Percentiles rank a stretch among this genome's conserved stretches.
phyloP scores from a whole-genome alignment of 2,888 invertebrate species.

The Diaphora mendica region DNA sequence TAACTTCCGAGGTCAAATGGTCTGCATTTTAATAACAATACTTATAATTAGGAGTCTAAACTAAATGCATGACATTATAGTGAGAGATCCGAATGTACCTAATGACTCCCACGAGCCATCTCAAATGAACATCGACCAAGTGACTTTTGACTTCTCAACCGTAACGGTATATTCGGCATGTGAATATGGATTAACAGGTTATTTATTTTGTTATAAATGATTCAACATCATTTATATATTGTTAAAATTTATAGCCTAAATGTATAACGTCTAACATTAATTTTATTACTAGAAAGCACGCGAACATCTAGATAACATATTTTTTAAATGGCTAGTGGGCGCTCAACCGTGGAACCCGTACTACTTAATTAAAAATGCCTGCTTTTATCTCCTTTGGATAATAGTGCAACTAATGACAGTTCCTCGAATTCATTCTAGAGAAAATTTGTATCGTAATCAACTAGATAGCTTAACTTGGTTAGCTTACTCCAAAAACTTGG shows the following conservation, averaged over 20 bases:
- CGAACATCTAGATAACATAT: neutral
- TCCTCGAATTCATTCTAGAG: no score
- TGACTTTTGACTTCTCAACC: constrained; percentile 47
- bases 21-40: neutral
- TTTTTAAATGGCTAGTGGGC: constrained; percentile 3
- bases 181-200: constrained; percentile 24
- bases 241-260: neutral
- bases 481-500: no score
- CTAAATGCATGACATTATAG: neutral
- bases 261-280: neutral
- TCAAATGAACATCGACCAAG: constrained; percentile 36
- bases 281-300: constrained; percentile 1
- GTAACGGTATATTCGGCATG: constrained; percentile 27
- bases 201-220: constrained; percentile 12
- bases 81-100: constrained; percentile 14
- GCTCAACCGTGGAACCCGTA: neutral
- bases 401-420: no score
- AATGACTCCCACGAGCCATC: constrained; percentile 18
- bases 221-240: constrained; percentile 9
- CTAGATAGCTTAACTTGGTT: no score
- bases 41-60: neutral
- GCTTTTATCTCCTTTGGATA: neutral
- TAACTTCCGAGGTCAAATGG: neutral
- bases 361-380: neutral
- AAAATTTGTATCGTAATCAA: no score